Evolutionary conservation across 2,888 invertebrate species (phyloP), one percentile per base, ranked within the genome.

Genomic region (Drosophila subquinaria): DNA sequence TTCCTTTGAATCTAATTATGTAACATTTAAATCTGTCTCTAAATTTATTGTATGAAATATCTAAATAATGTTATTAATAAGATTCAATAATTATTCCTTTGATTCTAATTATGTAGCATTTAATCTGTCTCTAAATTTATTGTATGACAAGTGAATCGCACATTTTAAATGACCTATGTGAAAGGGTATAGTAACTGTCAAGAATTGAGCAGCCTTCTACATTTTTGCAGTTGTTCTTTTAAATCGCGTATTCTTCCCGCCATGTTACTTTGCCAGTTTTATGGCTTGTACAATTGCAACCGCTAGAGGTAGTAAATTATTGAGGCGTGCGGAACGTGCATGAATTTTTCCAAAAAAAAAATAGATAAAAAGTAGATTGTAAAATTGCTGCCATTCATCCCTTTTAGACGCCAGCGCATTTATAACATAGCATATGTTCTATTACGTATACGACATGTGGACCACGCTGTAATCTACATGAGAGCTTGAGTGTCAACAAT

Each of bases 391-490:
- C 38, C n/a, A 51, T 63, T 48, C 53, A 76, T 55, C 73, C 76
- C 55, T 80, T 76, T 65, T 33, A 43, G 67, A 67, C 27, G 62
- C 15, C 56, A n/a, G 38, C 35, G 48, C 13, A 40, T 45, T 63
- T 9, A 35, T 56, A 68, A 43, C 72, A 69, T 64, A 65, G 71
- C 69, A 64, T 75, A 77, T 79, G 47, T 62, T 74, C 74, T 70
- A 85, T 85, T 77, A 73, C 81, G 68, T 62, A 70, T 73, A 81
- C 67, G 76, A 73, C 68, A 79, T 76, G 76, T 78, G 50, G 53
- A 50, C 71, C 73, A 55, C 27, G 60, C 9, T 42, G 68, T 67
- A 47, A 62, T 23, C 60, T 13, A 42, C 50, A 33, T 48, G 15
- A n/a, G 30, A 66, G 55, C 50, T 64, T 59, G 66, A 42, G 40